Base-by-base conservation (phyloP, 2,113 vertebrate genomes). In the Pelvicachromis taeniatus region DNA sequence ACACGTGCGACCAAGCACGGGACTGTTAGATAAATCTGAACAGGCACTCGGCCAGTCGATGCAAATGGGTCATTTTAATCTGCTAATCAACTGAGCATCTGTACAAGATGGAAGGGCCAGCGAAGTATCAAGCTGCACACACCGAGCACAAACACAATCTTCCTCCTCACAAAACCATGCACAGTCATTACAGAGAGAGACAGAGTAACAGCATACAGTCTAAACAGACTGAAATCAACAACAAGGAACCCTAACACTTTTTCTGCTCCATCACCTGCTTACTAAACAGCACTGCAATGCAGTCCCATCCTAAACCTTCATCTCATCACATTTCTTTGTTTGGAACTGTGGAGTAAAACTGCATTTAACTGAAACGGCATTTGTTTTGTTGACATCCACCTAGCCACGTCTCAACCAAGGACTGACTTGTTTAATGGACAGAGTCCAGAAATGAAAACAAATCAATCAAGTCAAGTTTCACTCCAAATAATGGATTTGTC, bases 11-110 rank as follows among this genome's bases (percentile, higher is more conserved):
- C 11, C 35, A 13, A 7, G n/a, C 61, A 68, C n/a, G 40, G n/a
- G n/a, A 13, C 52, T 19, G 50, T 3, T 42, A 29, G 52, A 42
- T 10, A 0, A 19, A 80, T 33, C 3, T 29, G n/a, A 77, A 53
- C 35, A 23, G 16, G 10, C 26, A 23, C n/a, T 38, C 11, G 12
- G 55, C 38, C 23, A 50, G 35, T 87, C 56, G 13, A 83, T 81
- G 48, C 53, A 33, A 73, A 78, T 13, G 63, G 42, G 40, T 87
- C 19, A 56, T 77, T 85, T 78, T 77, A 80, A 82, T 85, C 80
- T 52, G 52, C 40, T 70, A 59, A 85, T 87, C 83, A 87, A 85
- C 58, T 19, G 29, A 83, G 59, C 80, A 52, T 83, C 85, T 52
- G 53, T 23, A 83, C 0, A 29, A 56, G 21, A 63, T 0, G 10